Percentiles rank a stretch among this genome's conserved stretches.
Conservation (phyloP, 1,140 invertebrate species). For the Lasioglossum baleicum region DNA sequence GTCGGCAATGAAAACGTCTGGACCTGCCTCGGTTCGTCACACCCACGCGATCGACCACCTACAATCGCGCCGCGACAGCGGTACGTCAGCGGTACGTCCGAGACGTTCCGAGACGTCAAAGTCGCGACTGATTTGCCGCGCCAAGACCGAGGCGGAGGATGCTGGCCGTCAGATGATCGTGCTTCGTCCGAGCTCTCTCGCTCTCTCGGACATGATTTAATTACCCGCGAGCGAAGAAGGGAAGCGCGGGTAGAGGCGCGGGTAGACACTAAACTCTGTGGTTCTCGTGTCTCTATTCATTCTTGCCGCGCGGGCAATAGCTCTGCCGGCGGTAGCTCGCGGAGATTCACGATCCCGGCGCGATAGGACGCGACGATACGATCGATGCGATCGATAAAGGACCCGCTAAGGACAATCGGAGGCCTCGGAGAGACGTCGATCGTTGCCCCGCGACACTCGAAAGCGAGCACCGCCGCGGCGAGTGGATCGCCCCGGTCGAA, state of each 20-base stretch:
- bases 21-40: conserved; percentile 12
- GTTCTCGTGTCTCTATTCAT: conserved; percentile 43
- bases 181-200: neutral
- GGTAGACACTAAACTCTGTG: conserved; percentile 34
- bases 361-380: conserved; percentile 63
- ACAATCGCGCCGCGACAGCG: conserved; percentile 14
- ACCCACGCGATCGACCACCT: conserved; percentile 28
- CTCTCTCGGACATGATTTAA: conserved; percentile 60
- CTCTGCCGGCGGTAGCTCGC: conserved; percentile 10
- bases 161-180: conserved; percentile 31
- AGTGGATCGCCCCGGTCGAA: neutral
- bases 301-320: conserved; percentile 34
- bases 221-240: conserved; percentile 53
- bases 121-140: conserved; percentile 6
- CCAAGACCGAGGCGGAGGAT: conserved; percentile 4
- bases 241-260: neutral
- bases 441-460: conserved; percentile 48
- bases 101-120: conserved; percentile 23
- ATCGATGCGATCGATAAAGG: conserved; percentile 62
- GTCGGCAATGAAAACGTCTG: conserved; percentile 11
- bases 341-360: conserved; percentile 54
- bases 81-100: conserved; percentile 2
- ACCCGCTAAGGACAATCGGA: conserved; percentile 33
- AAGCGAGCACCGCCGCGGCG: conserved; percentile 13
- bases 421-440: conserved; percentile 41